Evolutionary conservation across 2,888 invertebrate genomes (phyloP), one percentile per base, ranked within the genome.

Genomic region (Nowickia ferox): DNA sequence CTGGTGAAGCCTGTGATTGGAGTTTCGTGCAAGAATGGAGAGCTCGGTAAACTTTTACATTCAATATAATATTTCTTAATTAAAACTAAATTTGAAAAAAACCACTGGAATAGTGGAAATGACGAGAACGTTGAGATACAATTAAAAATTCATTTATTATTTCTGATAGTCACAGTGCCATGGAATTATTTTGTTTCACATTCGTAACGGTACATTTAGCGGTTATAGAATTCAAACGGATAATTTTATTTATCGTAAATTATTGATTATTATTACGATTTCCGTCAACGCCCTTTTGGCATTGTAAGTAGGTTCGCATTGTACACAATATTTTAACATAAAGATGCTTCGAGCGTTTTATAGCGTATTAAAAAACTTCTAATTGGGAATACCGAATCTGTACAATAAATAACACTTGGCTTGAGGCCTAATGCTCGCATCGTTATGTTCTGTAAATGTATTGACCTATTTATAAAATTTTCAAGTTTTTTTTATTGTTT

Each of bases 21-120:
- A 96, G 96, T 90, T 96, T 95, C 91, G 96, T 96, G 68, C 96
- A 96, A 92, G 95, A 95, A 90, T 96, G 96, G 96, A 94, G 96
- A 90, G 94, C 95, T 93, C 94, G 95, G 95, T 95, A 89, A 83
- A 72, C 19, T 48, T 30, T 5, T 53, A 48, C n/a, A 48, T 15
- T 48, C 6, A 48, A 0, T 13, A 1, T 48, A 15, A 48, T 15
- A 48, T 13, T 48, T 48, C 30, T 30, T 4, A 30, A 30, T 0
- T 30, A 30, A 30, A 30, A 30, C 3, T 30, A 4, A 30, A 30
- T 30, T 30, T 30, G 4, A 30, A 4, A n/a, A 30, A 30, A 4
- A 3, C 30, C 2, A 2, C 30, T 30, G 4, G 4, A 30, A 30
- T 30, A 30, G 30, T 30, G 30, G 6, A 30, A 30, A 30, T 5